Percentiles rank a stretch among this genome's conserved stretches.
These are phyloP conservation scores for Tragelaphus oryx DNA, from an alignment of 2,797 vertebrate genomes.

Conservation along the genomic window DNA sequence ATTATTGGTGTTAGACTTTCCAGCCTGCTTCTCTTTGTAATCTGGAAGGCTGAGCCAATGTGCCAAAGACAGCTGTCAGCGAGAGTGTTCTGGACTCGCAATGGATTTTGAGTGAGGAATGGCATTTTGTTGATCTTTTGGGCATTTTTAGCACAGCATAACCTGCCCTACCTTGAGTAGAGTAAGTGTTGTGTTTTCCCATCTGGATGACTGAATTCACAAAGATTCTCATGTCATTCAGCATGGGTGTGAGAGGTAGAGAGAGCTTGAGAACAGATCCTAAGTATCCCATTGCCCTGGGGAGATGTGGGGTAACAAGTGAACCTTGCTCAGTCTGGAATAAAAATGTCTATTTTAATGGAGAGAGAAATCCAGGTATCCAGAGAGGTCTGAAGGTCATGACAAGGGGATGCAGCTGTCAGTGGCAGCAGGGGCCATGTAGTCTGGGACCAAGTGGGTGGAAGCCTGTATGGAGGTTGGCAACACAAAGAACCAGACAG, in stretches of 20 bases:
- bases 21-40: neutral
- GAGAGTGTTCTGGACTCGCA: neutral
- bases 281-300: neutral
- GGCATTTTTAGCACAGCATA: neutral
- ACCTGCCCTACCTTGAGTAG: neutral
- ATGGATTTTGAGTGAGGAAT: neutral
- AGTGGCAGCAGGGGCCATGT: neutral
- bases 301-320: neutral
- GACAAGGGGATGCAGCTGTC: neutral
- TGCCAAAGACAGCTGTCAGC: neutral
- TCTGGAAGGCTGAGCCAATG: neutral
- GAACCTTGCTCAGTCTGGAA: neutral
- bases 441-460: neutral
- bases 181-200: neutral
- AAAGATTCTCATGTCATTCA: neutral
- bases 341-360: neutral
- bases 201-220: neutral
- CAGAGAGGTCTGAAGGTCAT: neutral
- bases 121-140: neutral
- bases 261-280: neutral
- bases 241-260: neutral
- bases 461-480: neutral
- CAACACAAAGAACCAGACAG: neutral
- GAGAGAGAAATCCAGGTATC: neutral
- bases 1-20: neutral